Evolutionary conservation across 2,888 invertebrate genomes (phyloP), one percentile per base, ranked within the genome.

Genomic region (Lottia scabra): DNA sequence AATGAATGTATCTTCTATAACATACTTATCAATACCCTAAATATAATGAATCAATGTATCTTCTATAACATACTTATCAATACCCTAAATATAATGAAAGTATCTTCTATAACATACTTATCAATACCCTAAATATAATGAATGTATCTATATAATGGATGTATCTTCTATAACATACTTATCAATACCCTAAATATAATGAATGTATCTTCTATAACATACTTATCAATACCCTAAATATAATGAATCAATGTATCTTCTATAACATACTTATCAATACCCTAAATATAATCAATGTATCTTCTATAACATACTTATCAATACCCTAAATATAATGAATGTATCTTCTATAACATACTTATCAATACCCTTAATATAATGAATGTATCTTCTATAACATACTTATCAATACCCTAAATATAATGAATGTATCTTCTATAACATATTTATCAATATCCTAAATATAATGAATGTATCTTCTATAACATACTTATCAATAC

Each of bases 381-480:
- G n/a, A n/a, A n/a, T 23, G 91, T 91, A 80, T 92, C 92, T 43
- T 90, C 90, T 15, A 91, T 88, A 2, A 92, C 89, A 82, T 86
- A 90, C 65, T 90, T 89, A 83, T 92, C 92, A 76, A 92, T 91
- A 43, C 92, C 92, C 90, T 91, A 38, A 38, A 38, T n/a, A 38
- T 10, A 38, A 30, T 30, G n/a, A n/a, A n/a, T 23, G 91, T 91
- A 80, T 92, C 92, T 43, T 90, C 90, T 15, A 91, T 88, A 2
- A 92, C 89, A 82, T 86, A 90, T 65, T 90, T 89, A 83, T 92
- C 92, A 76, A 92, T 91, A 43, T 92, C 92, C 90, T 91, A 38
- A 38, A 38, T n/a, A 38, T 10, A 38, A 30, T 30, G n/a, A n/a
- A n/a, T 23, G 91, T 91, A 80, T 92, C 92, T 43, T 90, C 90